These are phyloP conservation scores for Neotragus moschatus DNA, from an alignment of 2,113 vertebrate genomes.

Conservation along the genomic window DNA sequence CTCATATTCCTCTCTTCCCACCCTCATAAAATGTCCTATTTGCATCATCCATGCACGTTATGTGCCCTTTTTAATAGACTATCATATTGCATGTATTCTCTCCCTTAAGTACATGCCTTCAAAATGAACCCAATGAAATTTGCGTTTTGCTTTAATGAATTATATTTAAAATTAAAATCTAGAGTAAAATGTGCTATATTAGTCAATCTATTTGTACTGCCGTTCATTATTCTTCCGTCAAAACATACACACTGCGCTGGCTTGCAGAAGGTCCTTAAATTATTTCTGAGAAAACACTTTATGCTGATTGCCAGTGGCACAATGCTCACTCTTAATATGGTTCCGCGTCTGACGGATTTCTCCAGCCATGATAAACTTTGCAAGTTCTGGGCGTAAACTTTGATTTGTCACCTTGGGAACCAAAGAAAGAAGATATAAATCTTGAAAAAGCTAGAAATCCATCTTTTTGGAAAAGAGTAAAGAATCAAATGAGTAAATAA, in stretches of 20 bases:
- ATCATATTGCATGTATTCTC: not conserved
- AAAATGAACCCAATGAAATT: not conserved
- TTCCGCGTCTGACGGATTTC: conserved; percentile 42
- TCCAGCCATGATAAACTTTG: conserved; percentile 59
- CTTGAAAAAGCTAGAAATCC: conserved; percentile 59
- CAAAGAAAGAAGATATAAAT: conserved; percentile 67
- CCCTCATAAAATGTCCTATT: not conserved
- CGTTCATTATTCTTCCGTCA: not conserved
- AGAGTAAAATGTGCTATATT: not conserved
- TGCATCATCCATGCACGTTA: not conserved
- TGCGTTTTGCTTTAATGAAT: not conserved
- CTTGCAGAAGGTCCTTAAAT: conserved; percentile 45
- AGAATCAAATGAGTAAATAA: conserved; percentile 83
- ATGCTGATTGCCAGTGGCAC: conserved; percentile 54
- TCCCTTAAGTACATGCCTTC: not conserved
- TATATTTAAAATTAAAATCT: conserved; percentile 43
- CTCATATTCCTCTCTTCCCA: not conserved
- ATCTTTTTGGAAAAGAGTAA: conserved; percentile 64
- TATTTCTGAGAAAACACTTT: conserved; percentile 37
- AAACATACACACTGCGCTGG: not conserved
- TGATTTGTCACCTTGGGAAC: conserved; percentile 78
- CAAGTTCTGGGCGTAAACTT: conserved; percentile 70
- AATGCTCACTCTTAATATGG: conserved; percentile 52
- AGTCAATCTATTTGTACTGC: not conserved
- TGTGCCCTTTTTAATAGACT: not conserved